phyloP scores from a whole-genome alignment of 2,888 invertebrate genomes.

The Meghimatium bilineatum region DNA sequence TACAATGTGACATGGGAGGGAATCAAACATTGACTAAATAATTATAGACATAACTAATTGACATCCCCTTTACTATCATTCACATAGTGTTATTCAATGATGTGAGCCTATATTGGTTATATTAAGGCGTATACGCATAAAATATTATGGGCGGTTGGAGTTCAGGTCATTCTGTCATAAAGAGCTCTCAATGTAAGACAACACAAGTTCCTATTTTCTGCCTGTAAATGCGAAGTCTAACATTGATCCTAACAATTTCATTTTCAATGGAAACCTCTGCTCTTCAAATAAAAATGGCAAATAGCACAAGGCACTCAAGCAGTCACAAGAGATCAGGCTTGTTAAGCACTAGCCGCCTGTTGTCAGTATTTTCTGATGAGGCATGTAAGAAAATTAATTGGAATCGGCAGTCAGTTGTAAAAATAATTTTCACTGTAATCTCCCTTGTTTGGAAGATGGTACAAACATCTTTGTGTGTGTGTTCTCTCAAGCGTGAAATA shows the following conservation, averaged over 20 bases:
- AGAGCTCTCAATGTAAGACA: too few relatives aligned
- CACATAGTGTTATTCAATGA: too few relatives aligned
- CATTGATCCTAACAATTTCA: not conserved
- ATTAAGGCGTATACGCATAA: too few relatives aligned
- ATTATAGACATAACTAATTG: too few relatives aligned
- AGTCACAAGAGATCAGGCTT: not conserved
- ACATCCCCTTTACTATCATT: too few relatives aligned
- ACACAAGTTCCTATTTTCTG: not conserved
- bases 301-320: slow-evolving; percentile 12
- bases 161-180: too few relatives aligned
- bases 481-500: not conserved
- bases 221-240: not conserved
- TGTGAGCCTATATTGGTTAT: too few relatives aligned
- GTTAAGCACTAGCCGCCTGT: not conserved
- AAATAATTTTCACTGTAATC: slow-evolving; percentile 19
- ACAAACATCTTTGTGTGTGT: slow-evolving; percentile 7
- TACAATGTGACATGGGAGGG: too few relatives aligned
- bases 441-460: not conserved
- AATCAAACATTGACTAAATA: too few relatives aligned
- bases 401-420: slow-evolving; percentile 33
- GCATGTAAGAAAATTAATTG: slow-evolving; percentile 2
- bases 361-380: not conserved
- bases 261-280: slow-evolving; percentile 4
- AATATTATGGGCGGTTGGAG: too few relatives aligned
- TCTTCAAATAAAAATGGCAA: not conserved